Percentiles rank a stretch among this genome's conserved stretches.
Evolutionary conservation across 2,797 vertebrate genomes (phyloP).

Genomic region (Psittacula derbiana): DNA sequence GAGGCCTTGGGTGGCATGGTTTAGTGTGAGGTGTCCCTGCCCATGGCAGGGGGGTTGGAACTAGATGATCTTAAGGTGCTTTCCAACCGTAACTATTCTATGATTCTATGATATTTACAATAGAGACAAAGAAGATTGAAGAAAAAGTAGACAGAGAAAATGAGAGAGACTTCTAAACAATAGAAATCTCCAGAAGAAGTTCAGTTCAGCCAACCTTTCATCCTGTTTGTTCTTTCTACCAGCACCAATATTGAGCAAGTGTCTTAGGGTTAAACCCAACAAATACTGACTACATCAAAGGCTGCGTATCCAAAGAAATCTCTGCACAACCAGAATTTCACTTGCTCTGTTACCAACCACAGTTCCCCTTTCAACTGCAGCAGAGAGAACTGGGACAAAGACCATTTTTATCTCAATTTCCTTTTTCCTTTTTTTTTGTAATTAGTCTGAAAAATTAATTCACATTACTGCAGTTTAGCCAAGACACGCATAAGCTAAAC

Average conservation of each 20-base stretch:
- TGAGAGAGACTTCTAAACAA: background rate
- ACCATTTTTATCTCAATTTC: background rate
- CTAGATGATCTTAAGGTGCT: no score
- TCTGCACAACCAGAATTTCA: background rate
- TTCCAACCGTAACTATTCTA: no score
- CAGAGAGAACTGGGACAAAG: background rate
- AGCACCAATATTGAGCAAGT: background rate
- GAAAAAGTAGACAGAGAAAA: background rate
- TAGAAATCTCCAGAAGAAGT: background rate
- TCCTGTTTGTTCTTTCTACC: background rate
- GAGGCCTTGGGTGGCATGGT: no score
- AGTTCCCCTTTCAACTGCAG: background rate
- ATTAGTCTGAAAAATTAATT: background rate
- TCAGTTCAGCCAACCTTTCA: background rate
- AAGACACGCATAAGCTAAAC: accelerated
- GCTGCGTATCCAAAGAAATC: accelerated
- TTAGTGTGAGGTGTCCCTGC: no score
- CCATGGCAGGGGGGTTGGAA: no score
- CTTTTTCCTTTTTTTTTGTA: background rate
- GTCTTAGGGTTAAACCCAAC: background rate
- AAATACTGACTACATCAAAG: background rate
- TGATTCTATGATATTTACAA: background rate
- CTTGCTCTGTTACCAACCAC: background rate
- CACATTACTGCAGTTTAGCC: background rate
- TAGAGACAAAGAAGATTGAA: background rate